A percentile compares a stretch with the other conserved stretches of the same genome.
phyloP scores from a whole-genome alignment of 2,797 vertebrate genomes.

The Anas capensis region DNA sequence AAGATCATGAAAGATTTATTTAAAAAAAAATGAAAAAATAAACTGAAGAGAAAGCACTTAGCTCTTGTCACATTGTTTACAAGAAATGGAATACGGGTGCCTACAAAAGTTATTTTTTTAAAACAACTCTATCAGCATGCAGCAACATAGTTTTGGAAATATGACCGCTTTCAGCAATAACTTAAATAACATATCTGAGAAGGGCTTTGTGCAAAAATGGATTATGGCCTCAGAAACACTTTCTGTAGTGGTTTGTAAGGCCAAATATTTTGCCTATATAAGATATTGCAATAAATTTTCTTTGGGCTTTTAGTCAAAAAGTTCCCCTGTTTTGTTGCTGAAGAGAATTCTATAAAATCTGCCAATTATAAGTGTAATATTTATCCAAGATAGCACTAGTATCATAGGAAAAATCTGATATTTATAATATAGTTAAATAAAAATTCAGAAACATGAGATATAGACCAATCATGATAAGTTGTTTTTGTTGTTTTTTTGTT shows the following conservation, averaged over 20 bases:
- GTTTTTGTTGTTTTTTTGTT: no score
- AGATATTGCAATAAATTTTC: background rate
- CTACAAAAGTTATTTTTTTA: background rate
- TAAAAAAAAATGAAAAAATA: background rate
- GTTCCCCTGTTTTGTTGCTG: background rate
- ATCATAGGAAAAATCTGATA: no score
- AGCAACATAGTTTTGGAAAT: background rate
- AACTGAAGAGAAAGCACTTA: background rate
- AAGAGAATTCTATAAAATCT: no score
- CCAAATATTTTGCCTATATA: background rate
- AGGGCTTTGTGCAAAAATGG: background rate
- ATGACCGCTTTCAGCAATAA: background rate
- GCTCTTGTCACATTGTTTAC: background rate
- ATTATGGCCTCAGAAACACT: background rate
- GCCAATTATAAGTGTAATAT: no score
- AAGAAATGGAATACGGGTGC: background rate
- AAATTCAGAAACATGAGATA: no score
- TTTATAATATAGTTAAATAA: no score
- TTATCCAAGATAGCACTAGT: no score
- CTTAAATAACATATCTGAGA: background rate
- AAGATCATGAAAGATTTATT: no score
- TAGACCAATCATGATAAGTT: no score
- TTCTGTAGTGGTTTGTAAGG: background rate
- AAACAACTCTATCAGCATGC: background rate
- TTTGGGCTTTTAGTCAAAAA: fast-evolving